A percentile compares a stretch with the other conserved stretches of the same genome.
Conservation (phyloP, 64 coral and sea anemone genomes). For the Exaiptasia diaphana region DNA sequence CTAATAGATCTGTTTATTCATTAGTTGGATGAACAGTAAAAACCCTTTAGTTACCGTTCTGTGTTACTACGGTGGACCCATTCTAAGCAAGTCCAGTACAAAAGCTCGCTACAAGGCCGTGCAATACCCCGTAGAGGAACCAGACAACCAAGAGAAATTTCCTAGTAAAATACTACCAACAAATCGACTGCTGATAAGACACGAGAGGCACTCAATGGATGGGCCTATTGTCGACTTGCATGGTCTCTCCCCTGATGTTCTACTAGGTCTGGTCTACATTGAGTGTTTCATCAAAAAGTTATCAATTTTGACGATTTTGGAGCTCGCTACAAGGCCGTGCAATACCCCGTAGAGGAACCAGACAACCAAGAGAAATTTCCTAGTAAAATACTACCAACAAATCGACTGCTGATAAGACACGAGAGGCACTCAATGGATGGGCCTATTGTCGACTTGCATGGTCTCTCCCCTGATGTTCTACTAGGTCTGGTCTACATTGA, state of each 20-base stretch:
- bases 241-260: conserved; percentile 55
- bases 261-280: conserved; percentile 60
- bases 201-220: background rate
- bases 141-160: conserved; percentile 13
- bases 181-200: conserved; percentile 42
- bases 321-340: conserved; percentile 76
- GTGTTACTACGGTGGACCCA: conserved; percentile 82
- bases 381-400: conserved; percentile 38
- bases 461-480: conserved; percentile 61
- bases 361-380: conserved; percentile 36
- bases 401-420: conserved; percentile 40
- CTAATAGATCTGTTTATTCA: too few relatives aligned
- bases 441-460: conserved; percentile 44
- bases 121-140: conserved; percentile 51
- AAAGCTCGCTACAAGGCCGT: conserved; percentile 73
- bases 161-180: conserved; percentile 51
- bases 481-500: conserved; percentile 67
- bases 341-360: conserved; percentile 48
- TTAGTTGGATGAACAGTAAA: conserved; percentile 7
- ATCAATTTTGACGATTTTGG: too few relatives aligned
- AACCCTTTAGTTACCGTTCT: conserved; percentile 46
- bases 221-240: conserved; percentile 51
- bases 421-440: conserved; percentile 13
- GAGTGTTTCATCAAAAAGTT: conserved; percentile 61
- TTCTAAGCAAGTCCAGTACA: conserved; percentile 75